These are phyloP conservation scores for Macrosiphum euphorbiae DNA, from an alignment of 2,888 invertebrate genomes.

Conservation along the genomic window DNA sequence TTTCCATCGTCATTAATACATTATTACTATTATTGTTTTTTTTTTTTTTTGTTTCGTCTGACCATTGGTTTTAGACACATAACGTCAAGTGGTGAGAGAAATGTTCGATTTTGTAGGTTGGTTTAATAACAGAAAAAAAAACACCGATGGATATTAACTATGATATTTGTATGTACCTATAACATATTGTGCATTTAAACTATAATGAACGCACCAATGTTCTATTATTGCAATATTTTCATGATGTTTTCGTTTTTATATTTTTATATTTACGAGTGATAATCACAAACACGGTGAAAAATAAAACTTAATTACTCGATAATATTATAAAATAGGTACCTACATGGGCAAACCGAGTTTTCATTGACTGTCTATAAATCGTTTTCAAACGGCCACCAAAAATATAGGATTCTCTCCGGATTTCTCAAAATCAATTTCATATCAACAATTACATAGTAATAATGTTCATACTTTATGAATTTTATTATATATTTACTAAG, in stretches of 20 bases:
- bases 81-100: background rate
- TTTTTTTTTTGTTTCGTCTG: slow-evolving; percentile 19
- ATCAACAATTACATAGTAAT: background rate
- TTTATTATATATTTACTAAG: background rate
- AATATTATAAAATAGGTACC: background rate
- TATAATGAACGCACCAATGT: background rate
- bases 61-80: background rate
- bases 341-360: background rate
- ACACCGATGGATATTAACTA: background rate
- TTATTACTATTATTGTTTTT: slow-evolving; percentile 23
- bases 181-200: background rate
- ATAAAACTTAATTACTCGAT: background rate
- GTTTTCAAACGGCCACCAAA: background rate
- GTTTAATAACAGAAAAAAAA: background rate
- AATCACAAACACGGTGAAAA: background rate
- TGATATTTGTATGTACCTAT: background rate
- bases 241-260: background rate
- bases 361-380: background rate
- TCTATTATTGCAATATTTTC: background rate
- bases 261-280: background rate
- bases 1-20: slow-evolving; percentile 25
- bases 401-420: background rate
- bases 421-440: slow-evolving; percentile 12
- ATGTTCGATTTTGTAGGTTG: background rate
- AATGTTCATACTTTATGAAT: background rate